Conservation (phyloP, 92 coral and sea anemone genomes). For the Plumapathes pennacea region DNA sequence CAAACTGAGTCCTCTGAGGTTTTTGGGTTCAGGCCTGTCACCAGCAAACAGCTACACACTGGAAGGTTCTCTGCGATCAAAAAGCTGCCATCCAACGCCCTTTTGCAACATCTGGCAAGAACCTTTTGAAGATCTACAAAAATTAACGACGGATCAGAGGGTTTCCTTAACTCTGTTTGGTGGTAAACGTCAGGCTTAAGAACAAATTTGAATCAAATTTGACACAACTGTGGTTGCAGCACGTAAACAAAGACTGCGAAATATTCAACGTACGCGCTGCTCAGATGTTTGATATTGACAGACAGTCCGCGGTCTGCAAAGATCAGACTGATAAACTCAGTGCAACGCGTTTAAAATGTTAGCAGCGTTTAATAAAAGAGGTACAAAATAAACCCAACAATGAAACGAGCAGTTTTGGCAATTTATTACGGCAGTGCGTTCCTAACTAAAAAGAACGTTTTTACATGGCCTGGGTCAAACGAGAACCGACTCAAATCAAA, state of each 20-base stretch:
- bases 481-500: background rate
- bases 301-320: too few species aligned
- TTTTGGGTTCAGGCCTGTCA: slow-evolving; percentile 35
- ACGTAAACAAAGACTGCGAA: too few species aligned
- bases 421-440: too few species aligned
- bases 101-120: slow-evolving; percentile 11
- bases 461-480: background rate
- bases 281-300: too few species aligned
- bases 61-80: slow-evolving; percentile 39
- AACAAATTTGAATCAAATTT: background rate
- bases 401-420: too few species aligned
- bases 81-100: slow-evolving; percentile 28
- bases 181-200: background rate
- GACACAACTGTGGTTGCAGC: too few species aligned
- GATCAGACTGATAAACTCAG: too few species aligned
- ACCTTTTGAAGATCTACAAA: slow-evolving; percentile 5
- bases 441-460: background rate
- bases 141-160: background rate
- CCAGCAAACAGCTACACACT: slow-evolving; percentile 51
- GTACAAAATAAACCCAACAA: too few species aligned
- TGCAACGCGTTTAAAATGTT: too few species aligned
- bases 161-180: background rate
- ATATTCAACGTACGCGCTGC: too few species aligned
- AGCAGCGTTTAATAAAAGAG: too few species aligned
- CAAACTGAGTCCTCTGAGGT: slow-evolving; percentile 38